A percentile compares a stretch with the other conserved stretches of the same genome.
These are phyloP conservation scores for Melanotaenia maccullochi DNA, from an alignment of 2,797 vertebrate species.

Conservation along the genomic window DNA sequence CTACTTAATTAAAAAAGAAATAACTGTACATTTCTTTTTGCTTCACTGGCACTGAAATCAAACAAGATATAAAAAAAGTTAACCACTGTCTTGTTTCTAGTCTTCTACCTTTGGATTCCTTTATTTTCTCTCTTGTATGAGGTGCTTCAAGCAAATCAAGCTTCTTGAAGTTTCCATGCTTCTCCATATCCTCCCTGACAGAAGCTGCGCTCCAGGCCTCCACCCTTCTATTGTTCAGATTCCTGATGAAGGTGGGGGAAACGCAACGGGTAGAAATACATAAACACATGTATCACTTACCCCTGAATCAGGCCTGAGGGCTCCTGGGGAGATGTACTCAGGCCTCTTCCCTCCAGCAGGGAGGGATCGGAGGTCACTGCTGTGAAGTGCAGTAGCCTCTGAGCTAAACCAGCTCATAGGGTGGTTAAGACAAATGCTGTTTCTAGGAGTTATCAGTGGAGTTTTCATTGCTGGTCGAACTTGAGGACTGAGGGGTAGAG, in stretches of 20 bases:
- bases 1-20: slow-evolving; percentile 63
- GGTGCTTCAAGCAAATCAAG: slow-evolving; percentile 46
- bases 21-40: slow-evolving; percentile 56
- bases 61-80: slow-evolving; percentile 34
- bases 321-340: slow-evolving; percentile 53
- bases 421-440: slow-evolving; percentile 30
- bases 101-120: slow-evolving; percentile 69
- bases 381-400: slow-evolving; percentile 52
- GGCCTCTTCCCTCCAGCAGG: slow-evolving; percentile 47
- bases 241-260: slow-evolving; percentile 67
- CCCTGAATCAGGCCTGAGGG: slow-evolving; percentile 56
- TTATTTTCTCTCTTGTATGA: slow-evolving; percentile 58
- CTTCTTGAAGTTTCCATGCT: slow-evolving; percentile 43
- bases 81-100: slow-evolving; percentile 38
- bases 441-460: slow-evolving; percentile 94
- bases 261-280: slow-evolving; percentile 60
- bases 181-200: slow-evolving; percentile 60
- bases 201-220: slow-evolving; percentile 55
- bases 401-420: slow-evolving; percentile 59
- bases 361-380: slow-evolving; percentile 59
- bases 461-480: slow-evolving; percentile 93
- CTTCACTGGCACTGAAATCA: slow-evolving; percentile 57
- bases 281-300: slow-evolving; percentile 61
- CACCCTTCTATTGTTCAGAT: slow-evolving; percentile 59
- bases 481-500: slow-evolving; percentile 85